phyloP scores from a whole-genome alignment of 2,888 invertebrate species.

The Cosmorhoe ocellata region DNA sequence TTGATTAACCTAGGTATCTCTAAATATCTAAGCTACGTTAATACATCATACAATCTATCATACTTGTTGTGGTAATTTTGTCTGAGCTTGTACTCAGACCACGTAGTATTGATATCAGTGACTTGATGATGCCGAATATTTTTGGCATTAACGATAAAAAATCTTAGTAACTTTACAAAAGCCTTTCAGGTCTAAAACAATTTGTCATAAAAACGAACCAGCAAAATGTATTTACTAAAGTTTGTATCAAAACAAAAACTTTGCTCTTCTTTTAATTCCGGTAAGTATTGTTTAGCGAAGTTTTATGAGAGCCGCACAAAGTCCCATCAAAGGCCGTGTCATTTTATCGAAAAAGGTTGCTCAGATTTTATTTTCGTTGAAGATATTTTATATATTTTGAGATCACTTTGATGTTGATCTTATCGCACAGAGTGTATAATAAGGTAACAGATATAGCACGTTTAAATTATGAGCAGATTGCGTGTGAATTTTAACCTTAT shows the following conservation, averaged over 20 bases:
- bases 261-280: conserved; percentile 49
- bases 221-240: conserved; percentile 36
- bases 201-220: conserved; percentile 39
- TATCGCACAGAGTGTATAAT: background rate
- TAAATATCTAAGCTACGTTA: no score
- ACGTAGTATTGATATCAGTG: no score
- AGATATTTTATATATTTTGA: conserved; percentile 9
- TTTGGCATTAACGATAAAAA: background rate
- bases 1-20: no score
- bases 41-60: no score
- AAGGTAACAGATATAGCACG: background rate
- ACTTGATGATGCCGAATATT: background rate
- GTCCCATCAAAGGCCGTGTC: conserved; percentile 43
- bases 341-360: conserved; percentile 36
- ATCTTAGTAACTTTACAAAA: conserved; percentile 1
- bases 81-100: no score
- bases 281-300: conserved; percentile 48
- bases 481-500: no score
- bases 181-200: conserved; percentile 32
- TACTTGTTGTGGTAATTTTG: no score
- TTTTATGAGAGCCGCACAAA: conserved; percentile 39
- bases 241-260: conserved; percentile 42
- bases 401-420: conserved; percentile 9
- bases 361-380: conserved; percentile 10
- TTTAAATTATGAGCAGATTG: no score